Percentiles rank a stretch among this genome's conserved stretches.
phyloP scores from a whole-genome alignment of 1,140 invertebrate species.

The Aphis craccivora region DNA sequence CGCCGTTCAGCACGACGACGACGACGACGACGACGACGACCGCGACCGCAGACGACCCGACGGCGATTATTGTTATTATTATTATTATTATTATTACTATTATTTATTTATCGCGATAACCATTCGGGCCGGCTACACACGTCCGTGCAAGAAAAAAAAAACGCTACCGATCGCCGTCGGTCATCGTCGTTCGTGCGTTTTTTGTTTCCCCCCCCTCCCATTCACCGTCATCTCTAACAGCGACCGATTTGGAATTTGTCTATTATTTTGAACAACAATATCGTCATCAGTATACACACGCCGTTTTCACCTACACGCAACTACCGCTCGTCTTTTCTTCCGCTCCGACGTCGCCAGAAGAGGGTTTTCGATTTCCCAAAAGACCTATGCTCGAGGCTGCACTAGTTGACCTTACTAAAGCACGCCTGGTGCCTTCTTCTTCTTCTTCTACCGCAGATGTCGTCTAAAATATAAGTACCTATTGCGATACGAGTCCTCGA shows the following conservation, averaged over 20 bases:
- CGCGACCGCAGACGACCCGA: not conserved
- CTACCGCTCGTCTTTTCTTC: not conserved
- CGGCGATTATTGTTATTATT: slow-evolving; percentile 9
- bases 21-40: not conserved
- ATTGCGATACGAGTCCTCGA: not conserved
- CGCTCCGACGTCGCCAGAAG: not conserved
- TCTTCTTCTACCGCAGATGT: not conserved
- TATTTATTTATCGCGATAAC: not conserved
- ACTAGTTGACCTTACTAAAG: too few species aligned
- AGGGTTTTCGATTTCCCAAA: not conserved
- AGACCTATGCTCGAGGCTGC: not conserved
- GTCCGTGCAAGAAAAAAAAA: not conserved
- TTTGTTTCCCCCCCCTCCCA: not conserved
- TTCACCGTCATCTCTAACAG: not conserved
- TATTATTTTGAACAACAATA: not conserved
- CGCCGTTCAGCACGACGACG: not conserved
- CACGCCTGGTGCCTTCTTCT: not conserved
- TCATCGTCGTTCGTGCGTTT: not conserved
- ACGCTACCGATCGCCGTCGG: not conserved
- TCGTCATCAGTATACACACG: not conserved
- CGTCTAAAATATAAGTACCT: not conserved
- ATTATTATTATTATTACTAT: not conserved
- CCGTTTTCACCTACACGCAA: not conserved
- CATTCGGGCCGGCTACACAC: not conserved
- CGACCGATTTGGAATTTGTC: not conserved